phyloP scores from a whole-genome alignment of 2,113 vertebrate genomes.

The Bubalus kerabau region DNA sequence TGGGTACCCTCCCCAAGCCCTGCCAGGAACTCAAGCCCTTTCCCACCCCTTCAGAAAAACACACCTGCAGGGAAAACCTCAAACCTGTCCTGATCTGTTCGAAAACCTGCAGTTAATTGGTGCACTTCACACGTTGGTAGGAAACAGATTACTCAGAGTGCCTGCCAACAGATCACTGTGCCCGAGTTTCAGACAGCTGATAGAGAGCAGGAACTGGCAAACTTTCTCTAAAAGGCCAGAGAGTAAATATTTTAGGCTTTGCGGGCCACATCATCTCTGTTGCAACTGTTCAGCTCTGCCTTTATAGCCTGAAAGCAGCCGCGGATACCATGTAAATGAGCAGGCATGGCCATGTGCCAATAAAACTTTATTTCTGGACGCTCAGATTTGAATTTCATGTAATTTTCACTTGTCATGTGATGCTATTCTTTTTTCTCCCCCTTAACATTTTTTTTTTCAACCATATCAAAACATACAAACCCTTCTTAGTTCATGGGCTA shows the following conservation, averaged over 20 bases:
- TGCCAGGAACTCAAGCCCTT: neutral
- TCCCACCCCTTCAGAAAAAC: neutral
- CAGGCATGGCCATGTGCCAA: neutral
- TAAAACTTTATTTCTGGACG: neutral
- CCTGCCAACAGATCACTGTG: too few species aligned
- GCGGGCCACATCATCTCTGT: neutral
- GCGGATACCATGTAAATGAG: accelerated
- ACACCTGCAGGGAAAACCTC: neutral
- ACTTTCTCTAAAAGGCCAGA: neutral
- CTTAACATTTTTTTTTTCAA: neutral
- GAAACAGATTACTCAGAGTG: neutral
- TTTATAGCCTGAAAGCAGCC: neutral
- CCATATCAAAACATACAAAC: neutral
- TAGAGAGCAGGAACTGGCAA: neutral
- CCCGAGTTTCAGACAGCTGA: neutral
- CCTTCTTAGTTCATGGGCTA: neutral
- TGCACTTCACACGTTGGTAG: too few species aligned
- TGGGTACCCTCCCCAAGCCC: accelerated
- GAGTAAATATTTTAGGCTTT: neutral
- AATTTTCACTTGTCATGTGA: neutral
- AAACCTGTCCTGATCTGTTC: neutral
- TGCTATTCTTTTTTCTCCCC: neutral
- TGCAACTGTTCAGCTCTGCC: neutral
- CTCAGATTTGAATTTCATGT: neutral
- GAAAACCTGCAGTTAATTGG: neutral